Evolutionary conservation across 2,113 vertebrate genomes (phyloP).

Genomic region (Rhea americana): DNA sequence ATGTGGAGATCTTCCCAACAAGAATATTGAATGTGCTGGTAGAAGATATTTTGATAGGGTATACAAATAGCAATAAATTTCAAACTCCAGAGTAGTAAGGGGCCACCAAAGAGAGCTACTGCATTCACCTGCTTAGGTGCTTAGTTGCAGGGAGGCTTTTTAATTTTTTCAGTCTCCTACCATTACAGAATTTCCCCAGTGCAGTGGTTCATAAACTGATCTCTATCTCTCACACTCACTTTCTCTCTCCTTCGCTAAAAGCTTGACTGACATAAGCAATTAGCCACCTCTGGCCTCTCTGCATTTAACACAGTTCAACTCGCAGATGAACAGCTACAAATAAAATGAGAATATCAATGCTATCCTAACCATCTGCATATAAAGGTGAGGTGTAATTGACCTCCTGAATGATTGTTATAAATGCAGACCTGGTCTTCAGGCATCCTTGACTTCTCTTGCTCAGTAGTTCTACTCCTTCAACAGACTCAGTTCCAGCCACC

Average conservation of each 20-base stretch:
- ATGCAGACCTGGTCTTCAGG: neutral
- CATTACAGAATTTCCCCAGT: neutral
- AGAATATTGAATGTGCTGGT: neutral
- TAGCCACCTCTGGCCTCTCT: neutral
- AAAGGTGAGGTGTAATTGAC: neutral
- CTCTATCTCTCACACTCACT: neutral
- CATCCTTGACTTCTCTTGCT: neutral
- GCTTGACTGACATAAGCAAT: neutral
- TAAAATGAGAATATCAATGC: neutral
- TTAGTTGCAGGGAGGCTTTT: neutral
- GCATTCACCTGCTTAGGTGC: neutral
- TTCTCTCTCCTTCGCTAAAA: neutral
- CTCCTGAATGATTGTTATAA: neutral
- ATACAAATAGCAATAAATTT: neutral
- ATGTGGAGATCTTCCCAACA: fast-evolving
- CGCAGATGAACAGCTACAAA: neutral
- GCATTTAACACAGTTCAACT: neutral
- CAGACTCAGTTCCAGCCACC: neutral
- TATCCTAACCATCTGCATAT: neutral
- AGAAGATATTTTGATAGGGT: neutral
- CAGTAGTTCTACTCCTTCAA: neutral
- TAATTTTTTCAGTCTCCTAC: neutral
- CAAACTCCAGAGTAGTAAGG: neutral
- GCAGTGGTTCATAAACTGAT: neutral
- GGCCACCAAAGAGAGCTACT: neutral